Base-by-base conservation (phyloP, 2,888 invertebrate species). In the Noctua fimbriata region DNA sequence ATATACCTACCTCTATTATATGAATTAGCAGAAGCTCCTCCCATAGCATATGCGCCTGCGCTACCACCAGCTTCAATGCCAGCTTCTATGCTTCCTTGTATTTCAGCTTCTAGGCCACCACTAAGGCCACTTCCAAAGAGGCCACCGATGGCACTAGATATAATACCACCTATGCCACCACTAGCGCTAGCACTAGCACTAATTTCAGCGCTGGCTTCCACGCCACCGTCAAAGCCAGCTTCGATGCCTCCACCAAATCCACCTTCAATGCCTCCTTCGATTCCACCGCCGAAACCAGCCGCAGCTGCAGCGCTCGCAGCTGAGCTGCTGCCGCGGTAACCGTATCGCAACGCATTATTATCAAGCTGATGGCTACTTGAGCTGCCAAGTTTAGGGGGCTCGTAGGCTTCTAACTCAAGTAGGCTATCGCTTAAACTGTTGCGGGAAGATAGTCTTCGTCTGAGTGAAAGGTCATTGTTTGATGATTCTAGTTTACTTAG, bases 61-160 rank as follows among this genome's bases (percentile, higher is more conserved):
- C 58, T 21, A 28, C 84, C 85, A n/a, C 81, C 75, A 28, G 76
- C 58, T 72, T 80, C 74, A 60, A 83, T 70, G 0, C 49, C 83
- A 73, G 60, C 79, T n/a, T 79, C 79, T 60, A 84, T 58, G n/a
- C 76, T 80, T 58, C 79, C 66, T 72, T 79, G 66, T 49, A 79
- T 71, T 72, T 49, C 66, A 69, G 74, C 81, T 24, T 81, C 69
- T 36, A 84, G 12, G 18, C 79, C 73, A 24, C 79, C 84, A 60
- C 55, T 52, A 2, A 84, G 32, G 58, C 76, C 58, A 49, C 71
- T 71, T 65, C 76, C 80, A 47, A 84, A 84, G 12, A 84, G 74
- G 28, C 81, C 77, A 73, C 85, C 85, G 10, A 81, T 41, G 16
- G 77, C 75, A 73, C 85, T 73, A 4, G 84, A 84, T 24, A 84